Conservation (phyloP, 1,140 invertebrate species). For the Tribolium castaneum region DNA sequence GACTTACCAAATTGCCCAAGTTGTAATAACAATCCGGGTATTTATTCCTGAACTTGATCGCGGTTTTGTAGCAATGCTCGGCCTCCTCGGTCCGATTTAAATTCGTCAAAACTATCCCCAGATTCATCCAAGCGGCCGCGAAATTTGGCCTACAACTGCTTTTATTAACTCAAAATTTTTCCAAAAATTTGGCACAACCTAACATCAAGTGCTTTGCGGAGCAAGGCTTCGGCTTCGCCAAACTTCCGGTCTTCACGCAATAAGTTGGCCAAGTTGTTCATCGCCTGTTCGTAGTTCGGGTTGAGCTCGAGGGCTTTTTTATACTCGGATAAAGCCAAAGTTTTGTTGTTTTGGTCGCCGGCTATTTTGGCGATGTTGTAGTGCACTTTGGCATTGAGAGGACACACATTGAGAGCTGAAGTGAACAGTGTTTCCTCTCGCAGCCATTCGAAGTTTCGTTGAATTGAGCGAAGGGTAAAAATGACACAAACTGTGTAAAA, state of each 20-base stretch:
- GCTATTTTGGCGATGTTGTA: conserved; percentile 94
- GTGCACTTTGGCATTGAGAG: conserved; percentile 94
- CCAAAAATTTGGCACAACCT: conserved; percentile 69
- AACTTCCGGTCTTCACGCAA: conserved; percentile 82
- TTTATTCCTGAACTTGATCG: conserved; percentile 78
- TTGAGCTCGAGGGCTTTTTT: conserved; percentile 70
- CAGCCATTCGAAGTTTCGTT: conserved; percentile 83
- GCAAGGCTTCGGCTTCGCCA: conserved; percentile 79
- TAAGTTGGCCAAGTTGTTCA: conserved; percentile 97
- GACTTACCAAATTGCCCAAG: conserved; percentile 87
- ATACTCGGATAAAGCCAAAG: conserved; percentile 82
- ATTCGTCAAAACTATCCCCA: conserved; percentile 89
- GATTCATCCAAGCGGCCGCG: conserved; percentile 97
- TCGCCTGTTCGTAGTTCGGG: conserved; percentile 94
- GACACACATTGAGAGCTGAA: conserved; percentile 81
- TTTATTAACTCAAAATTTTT: neutral
- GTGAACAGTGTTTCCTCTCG: conserved; percentile 79
- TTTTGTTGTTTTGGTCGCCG: conserved; percentile 77
- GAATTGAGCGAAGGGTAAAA: conserved; percentile 68
- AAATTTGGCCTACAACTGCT: conserved; percentile 78
- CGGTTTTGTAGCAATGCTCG: conserved; percentile 82
- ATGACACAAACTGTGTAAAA: conserved; percentile 61
- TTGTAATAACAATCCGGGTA: conserved; percentile 97
- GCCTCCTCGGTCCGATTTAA: conserved; percentile 79
- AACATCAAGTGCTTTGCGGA: conserved; percentile 78